Evolutionary conservation across 2,113 vertebrate species (phyloP).

Genomic region (Corythoichthys haematopterus): DNA sequence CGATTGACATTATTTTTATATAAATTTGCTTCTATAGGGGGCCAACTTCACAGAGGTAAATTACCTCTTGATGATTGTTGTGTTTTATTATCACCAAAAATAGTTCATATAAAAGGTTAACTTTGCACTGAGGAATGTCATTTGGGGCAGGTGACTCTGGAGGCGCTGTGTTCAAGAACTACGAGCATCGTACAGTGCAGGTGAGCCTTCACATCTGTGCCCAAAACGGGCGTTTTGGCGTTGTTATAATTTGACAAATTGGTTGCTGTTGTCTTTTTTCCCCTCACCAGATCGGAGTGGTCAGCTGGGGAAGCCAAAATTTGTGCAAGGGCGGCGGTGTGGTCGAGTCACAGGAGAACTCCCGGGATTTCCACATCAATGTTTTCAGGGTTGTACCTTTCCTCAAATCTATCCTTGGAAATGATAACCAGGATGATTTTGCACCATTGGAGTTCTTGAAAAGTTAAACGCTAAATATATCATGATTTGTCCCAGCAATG

Average conservation of each 20-base stretch:
- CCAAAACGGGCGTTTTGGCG: not conserved
- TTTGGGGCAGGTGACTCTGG: slow-evolving; percentile 65
- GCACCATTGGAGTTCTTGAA: slow-evolving; percentile 38
- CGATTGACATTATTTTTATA: too few relatives aligned
- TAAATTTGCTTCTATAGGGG: too few relatives aligned
- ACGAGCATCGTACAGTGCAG: slow-evolving; percentile 55
- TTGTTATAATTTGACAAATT: not conserved
- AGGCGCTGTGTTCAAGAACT: slow-evolving; percentile 63
- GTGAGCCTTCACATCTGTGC: slow-evolving; percentile 24
- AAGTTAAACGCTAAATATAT: not conserved
- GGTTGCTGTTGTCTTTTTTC: not conserved
- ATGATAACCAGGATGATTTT: slow-evolving; percentile 12
- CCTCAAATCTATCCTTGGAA: slow-evolving; percentile 44
- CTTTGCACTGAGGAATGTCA: slow-evolving; percentile 1
- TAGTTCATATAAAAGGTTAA: not conserved
- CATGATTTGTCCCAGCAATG: too few relatives aligned
- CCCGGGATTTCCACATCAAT: slow-evolving; percentile 67
- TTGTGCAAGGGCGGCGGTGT: rapidly evolving
- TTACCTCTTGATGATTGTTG: too few relatives aligned
- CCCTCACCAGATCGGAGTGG: slow-evolving; percentile 48
- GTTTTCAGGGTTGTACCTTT: slow-evolving; percentile 56
- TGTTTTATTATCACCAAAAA: too few relatives aligned
- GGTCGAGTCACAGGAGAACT: not conserved
- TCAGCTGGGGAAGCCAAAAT: slow-evolving; percentile 59
- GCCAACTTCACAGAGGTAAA: too few relatives aligned